Base-by-base conservation (phyloP, 2,113 vertebrate species). In the Malurus cyaneus region DNA sequence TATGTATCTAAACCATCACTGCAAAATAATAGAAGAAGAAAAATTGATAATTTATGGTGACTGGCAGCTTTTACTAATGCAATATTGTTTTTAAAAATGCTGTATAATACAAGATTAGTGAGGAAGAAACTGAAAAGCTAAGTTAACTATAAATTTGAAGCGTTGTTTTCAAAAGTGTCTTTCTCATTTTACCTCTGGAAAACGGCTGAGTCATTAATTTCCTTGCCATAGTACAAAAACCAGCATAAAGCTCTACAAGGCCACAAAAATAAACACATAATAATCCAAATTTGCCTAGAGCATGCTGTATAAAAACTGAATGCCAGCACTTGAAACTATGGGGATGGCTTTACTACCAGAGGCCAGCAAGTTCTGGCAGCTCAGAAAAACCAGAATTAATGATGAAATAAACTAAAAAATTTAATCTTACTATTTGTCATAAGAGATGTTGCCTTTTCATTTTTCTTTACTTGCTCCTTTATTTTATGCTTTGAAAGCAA, bases 1-100 rank as follows among this genome's bases (percentile, higher is more conserved):
- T 65, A 83, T 80, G 54, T 88, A 84, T 84, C 94, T 97, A 92
- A 97, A 96, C 42, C 79, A 93, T 83, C 62, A 86, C 71, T 69
- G 49, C 52, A 94, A 96, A 92, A 88, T 88, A 89, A 72, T 70
- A 49, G 34, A 92, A 94, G 93, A 84, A 65, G 6, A 60, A 71
- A 94, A 96, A 47, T 16, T 88, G 46, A 28, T 90, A 81, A 80
- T 88, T 96, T 94, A 80, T 94, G 80, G 56, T 89, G 91, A 82
- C 53, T 86, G 52, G 85, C 66, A 96, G 50, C 65, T 87, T 93
- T 85, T 93, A 90, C 71, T 94, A 94, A 96, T 76, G 66, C 32
- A 57, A 61, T 94, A 66, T 86, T 96, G 26, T 91, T 84, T 67
- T 34, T 15, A 69, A 73, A 96, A 88, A 53, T 78, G 46, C 34